phyloP scores from a whole-genome alignment of 2,888 invertebrate genomes.

The Tenthredo amoena region DNA sequence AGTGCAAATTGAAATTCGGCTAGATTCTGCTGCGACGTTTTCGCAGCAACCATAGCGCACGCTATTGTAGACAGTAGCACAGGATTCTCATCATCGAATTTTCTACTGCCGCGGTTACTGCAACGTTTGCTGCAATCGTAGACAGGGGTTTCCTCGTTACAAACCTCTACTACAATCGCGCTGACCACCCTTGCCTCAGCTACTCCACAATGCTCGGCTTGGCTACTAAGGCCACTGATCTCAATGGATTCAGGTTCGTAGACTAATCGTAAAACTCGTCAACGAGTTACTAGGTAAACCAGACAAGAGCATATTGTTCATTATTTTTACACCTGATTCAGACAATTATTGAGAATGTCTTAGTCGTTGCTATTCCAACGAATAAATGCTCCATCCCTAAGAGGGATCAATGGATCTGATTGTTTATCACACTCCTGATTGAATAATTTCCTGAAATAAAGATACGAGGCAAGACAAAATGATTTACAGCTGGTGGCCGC shows the following conservation, averaged over 20 bases:
- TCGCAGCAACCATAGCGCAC: background rate
- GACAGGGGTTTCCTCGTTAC: background rate
- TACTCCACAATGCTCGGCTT: background rate
- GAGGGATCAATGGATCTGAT: background rate
- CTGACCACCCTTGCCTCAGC: background rate
- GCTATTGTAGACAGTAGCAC: background rate
- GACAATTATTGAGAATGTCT: too few relatives aligned
- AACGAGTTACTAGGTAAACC: too few relatives aligned
- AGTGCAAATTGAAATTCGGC: slow-evolving; percentile 2
- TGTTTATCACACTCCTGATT: background rate
- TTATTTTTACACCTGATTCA: too few relatives aligned
- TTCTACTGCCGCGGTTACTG: background rate
- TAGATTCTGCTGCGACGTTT: background rate
- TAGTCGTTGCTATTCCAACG: background rate
- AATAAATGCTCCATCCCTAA: background rate
- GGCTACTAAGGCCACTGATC: background rate
- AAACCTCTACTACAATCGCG: background rate
- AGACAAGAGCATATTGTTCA: too few relatives aligned
- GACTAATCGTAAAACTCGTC: background rate
- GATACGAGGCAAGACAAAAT: too few relatives aligned
- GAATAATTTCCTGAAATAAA: too few relatives aligned
- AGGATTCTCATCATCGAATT: slow-evolving; percentile 2
- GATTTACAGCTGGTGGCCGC: background rate
- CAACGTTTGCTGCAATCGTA: background rate
- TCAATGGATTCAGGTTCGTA: background rate